Evolutionary conservation across 2,888 invertebrate species (phyloP), one percentile per base, ranked within the genome.

Genomic region (Idaea aversata): DNA sequence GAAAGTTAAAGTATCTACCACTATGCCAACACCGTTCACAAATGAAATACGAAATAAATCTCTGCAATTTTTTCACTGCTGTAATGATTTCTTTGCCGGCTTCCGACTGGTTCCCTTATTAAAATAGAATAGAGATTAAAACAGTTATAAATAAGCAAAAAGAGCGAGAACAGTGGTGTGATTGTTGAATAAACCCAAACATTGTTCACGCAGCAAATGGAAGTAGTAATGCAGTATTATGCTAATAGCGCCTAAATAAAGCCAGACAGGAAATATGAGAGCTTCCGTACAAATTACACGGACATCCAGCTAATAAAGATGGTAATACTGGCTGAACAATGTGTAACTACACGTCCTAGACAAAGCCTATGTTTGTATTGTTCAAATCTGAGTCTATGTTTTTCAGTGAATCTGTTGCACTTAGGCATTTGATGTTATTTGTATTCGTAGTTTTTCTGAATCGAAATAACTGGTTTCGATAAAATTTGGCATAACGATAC

Each of bases 171-270:
- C 47, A 47, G 13, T 47, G 47, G 13, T 47, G 5, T 47, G 13
- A 13, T 47, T 7, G 47, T 47, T 10, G 47, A 47, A 47, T 13
- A 47, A 47, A 4, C 5, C 10, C 47, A 47, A 47, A 47, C 47
- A 47, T 47, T 47, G 47, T 47, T 47, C 47, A 47, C 47, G 47
- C 47, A 13, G 47, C 47, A 47, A 47, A 47, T 10, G 7, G 6
- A 47, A 13, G 47, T 47, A 47, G 47, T 47, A 87, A 88, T 85
- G 82, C 83, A 82, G 84, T 80, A 86, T 87, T 88, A 88, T 88
- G 88, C 81, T 87, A 88, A 88, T 88, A 81, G 72, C 66, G 77
- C 83, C 87, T 87, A 88, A 89, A 88, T 88, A 88, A 86, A 86
- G 84, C 85, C 79, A 69, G 67, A 77, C 78, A 81, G 80, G 83